A percentile compares a stretch with the other conserved stretches of the same genome.
These are phyloP conservation scores for Prietella phreatophila DNA, from an alignment of 2,113 vertebrate species.

Conservation along the genomic window DNA sequence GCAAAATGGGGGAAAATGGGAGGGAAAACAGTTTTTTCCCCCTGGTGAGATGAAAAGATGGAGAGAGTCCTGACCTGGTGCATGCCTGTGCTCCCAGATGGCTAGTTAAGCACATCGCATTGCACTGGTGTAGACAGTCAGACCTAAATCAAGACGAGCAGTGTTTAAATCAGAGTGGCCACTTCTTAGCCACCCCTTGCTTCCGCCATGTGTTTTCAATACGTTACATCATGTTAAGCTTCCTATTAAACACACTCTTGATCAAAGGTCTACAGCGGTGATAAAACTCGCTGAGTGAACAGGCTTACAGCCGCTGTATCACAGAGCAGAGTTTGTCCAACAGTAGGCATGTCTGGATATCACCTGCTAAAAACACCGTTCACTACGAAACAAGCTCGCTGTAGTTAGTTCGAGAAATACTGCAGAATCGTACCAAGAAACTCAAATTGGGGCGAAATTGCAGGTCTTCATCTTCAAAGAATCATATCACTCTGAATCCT, in stretches of 20 bases:
- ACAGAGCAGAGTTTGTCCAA: not conserved
- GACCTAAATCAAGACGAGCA: constrained; percentile 21
- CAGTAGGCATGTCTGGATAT: not conserved
- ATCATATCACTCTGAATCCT: not conserved
- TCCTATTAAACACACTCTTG: not conserved
- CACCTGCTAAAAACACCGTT: not conserved
- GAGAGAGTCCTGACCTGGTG: not conserved
- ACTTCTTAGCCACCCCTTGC: constrained; percentile 14
- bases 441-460: not conserved
- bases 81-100: constrained; percentile 18
- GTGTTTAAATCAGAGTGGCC: not conserved
- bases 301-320: not conserved
- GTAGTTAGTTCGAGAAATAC: not conserved
- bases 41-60: not conserved
- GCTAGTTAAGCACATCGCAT: not conserved
- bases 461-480: not conserved
- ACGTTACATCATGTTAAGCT: constrained; percentile 6
- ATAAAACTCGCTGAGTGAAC: constrained; percentile 18
- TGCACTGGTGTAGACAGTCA: not conserved
- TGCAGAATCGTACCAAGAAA: not conserved
- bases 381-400: not conserved
- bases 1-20: constrained; percentile 4
- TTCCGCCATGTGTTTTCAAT: constrained; percentile 28
- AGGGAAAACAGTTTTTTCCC: not conserved
- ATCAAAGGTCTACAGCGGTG: constrained; percentile 27